phyloP scores from a whole-genome alignment of 2,888 invertebrate genomes.

The Nebria salina region DNA sequence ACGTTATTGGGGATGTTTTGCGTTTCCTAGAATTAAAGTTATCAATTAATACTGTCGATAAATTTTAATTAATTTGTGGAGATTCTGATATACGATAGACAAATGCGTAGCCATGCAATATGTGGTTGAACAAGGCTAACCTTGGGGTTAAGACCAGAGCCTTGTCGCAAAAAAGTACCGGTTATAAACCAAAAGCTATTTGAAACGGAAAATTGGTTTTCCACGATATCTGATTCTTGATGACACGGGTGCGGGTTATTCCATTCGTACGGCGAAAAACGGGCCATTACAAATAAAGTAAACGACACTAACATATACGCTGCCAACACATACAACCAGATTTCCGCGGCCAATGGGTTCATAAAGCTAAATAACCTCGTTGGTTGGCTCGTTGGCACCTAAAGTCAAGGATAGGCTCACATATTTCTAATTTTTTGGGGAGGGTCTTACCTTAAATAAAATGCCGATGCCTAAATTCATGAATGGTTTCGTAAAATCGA shows the following conservation, averaged over 20 bases:
- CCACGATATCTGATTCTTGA: constrained; percentile 84
- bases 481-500: constrained; percentile 98
- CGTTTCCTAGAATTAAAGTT: constrained; percentile 62
- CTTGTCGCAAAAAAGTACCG: constrained; percentile 88
- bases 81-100: background rate
- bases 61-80: no score
- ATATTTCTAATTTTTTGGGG: background rate
- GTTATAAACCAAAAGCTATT: constrained; percentile 94
- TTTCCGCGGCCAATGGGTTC: constrained; percentile 94
- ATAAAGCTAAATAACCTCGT: constrained; percentile 94
- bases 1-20: constrained; percentile 73
- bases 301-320: constrained; percentile 94
- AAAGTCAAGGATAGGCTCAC: constrained; percentile 53
- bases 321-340: constrained; percentile 94
- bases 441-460: constrained; percentile 81
- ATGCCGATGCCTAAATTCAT: constrained; percentile 98
- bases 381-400: constrained; percentile 90
- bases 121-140: constrained; percentile 61
- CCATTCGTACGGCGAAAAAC: constrained; percentile 98
- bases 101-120: no score
- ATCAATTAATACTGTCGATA: no score
- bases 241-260: constrained; percentile 83
- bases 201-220: constrained; percentile 96
- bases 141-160: constrained; percentile 85
- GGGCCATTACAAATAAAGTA: constrained; percentile 94